Evolutionary conservation across 2,113 vertebrate genomes (phyloP).

Genomic region (Brienomyrus longianalis): DNA sequence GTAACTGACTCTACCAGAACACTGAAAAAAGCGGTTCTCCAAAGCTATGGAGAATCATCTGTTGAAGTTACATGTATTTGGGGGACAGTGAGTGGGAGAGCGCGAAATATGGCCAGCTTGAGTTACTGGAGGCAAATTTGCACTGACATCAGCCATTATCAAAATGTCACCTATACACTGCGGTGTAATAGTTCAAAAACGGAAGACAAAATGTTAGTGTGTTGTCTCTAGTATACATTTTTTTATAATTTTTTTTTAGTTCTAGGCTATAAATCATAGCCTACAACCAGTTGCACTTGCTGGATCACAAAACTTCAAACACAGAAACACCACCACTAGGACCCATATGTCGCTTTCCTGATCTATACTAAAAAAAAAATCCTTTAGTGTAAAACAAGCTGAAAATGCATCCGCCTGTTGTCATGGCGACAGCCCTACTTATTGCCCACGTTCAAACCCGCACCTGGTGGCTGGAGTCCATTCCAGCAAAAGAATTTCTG

Average conservation of each 20-base stretch:
- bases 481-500: slow-evolving; percentile 89
- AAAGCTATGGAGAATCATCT: neutral
- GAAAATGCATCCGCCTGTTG: slow-evolving; percentile 6
- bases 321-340: neutral
- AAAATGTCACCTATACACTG: neutral
- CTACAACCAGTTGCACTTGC: neutral
- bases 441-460: neutral
- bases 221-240: neutral
- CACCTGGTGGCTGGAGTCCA: slow-evolving; percentile 87
- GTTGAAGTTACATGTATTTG: neutral
- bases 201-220: neutral
- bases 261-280: neutral
- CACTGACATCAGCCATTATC: neutral
- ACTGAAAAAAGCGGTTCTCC: neutral
- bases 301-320: neutral
- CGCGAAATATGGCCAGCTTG: neutral
- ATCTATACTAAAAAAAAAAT: neutral
- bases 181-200: neutral
- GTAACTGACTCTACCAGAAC: neutral
- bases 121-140: neutral
- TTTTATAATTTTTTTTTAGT: neutral
- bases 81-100: neutral
- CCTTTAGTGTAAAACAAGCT: neutral
- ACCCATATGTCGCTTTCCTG: neutral
- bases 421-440: neutral